Percentiles rank a stretch among this genome's conserved stretches.
Evolutionary conservation across 1,140 invertebrate genomes (phyloP).

Genomic region (Drosophila pectinifera): DNA sequence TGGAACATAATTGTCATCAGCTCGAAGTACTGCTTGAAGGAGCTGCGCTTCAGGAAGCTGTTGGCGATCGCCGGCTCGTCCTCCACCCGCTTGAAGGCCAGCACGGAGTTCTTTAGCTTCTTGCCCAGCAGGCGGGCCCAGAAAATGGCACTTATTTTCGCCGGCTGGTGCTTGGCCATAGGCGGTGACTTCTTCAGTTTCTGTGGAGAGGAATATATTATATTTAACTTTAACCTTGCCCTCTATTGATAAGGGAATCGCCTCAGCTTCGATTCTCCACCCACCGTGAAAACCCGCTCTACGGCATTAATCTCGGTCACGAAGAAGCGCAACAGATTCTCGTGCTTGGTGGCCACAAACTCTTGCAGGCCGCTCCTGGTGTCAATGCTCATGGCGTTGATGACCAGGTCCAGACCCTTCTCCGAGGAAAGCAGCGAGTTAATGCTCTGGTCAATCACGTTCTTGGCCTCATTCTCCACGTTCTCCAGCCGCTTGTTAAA

Average conservation of each 20-base stretch:
- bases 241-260: no score
- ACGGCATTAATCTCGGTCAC: slow-evolving; percentile 91
- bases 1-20: slow-evolving; percentile 90
- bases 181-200: slow-evolving; percentile 90
- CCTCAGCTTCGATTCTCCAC: no score
- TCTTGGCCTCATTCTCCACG: slow-evolving; percentile 93
- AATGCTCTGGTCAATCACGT: slow-evolving; percentile 95
- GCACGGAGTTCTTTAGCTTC: slow-evolving; percentile 90
- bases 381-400: slow-evolving; percentile 92
- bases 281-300: slow-evolving; percentile 88
- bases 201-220: slow-evolving; percentile 84
- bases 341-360: slow-evolving; percentile 92
- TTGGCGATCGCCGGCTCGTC: slow-evolving; percentile 88
- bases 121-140: slow-evolving; percentile 93
- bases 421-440: slow-evolving; percentile 91
- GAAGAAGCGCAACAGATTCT: slow-evolving; percentile 93
- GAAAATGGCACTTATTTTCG: slow-evolving; percentile 91
- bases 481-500: slow-evolving; percentile 90
- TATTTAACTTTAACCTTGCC: no score
- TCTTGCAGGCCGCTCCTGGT: slow-evolving; percentile 90
- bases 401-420: slow-evolving; percentile 91
- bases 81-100: slow-evolving; percentile 90
- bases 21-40: slow-evolving; percentile 90
- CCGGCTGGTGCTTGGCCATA: slow-evolving; percentile 90
- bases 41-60: slow-evolving; percentile 90